These are phyloP conservation scores for Drosophila azteca DNA, from an alignment of 1,140 invertebrate species.

Conservation along the genomic window DNA sequence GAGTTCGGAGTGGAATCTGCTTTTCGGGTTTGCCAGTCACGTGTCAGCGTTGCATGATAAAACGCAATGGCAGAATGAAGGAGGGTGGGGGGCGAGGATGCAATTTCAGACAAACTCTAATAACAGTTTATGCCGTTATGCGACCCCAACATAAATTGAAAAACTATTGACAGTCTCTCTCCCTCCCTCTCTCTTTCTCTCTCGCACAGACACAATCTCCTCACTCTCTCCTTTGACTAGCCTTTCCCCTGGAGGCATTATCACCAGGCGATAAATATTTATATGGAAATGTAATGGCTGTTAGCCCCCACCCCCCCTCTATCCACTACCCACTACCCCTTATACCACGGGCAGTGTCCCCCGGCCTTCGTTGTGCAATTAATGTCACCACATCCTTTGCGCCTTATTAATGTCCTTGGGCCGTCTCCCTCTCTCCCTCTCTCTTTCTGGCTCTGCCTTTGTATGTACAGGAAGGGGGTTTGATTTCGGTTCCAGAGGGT, in stretches of 20 bases:
- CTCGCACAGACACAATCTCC: not conserved
- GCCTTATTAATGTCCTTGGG: conserved; percentile 80
- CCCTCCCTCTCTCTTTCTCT: not conserved
- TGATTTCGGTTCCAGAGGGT: conserved; percentile 19
- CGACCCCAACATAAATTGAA: conserved; percentile 60
- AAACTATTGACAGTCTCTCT: conserved; percentile 64
- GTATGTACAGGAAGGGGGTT: conserved; percentile 2
- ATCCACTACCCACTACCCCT: not conserved
- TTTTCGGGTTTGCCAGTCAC: too few species aligned
- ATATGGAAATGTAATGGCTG: conserved; percentile 79
- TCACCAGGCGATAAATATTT: conserved; percentile 79
- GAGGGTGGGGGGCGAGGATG: too few species aligned
- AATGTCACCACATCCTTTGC: conserved; percentile 81
- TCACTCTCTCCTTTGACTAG: too few species aligned
- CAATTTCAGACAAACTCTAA: too few species aligned
- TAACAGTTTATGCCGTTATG: too few species aligned
- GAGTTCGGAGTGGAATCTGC: too few species aligned
- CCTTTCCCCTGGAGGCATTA: conserved; percentile 49
- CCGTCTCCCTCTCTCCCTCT: not conserved
- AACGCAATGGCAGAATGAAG: too few species aligned
- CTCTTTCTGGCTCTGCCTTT: not conserved
- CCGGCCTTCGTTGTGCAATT: conserved; percentile 63
- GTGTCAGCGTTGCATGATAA: too few species aligned
- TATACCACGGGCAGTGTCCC: too few species aligned
- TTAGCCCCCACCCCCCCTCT: not conserved